Evolutionary conservation across 2,797 vertebrate genomes (phyloP).

Genomic region (Orientallactaga sibirica): DNA sequence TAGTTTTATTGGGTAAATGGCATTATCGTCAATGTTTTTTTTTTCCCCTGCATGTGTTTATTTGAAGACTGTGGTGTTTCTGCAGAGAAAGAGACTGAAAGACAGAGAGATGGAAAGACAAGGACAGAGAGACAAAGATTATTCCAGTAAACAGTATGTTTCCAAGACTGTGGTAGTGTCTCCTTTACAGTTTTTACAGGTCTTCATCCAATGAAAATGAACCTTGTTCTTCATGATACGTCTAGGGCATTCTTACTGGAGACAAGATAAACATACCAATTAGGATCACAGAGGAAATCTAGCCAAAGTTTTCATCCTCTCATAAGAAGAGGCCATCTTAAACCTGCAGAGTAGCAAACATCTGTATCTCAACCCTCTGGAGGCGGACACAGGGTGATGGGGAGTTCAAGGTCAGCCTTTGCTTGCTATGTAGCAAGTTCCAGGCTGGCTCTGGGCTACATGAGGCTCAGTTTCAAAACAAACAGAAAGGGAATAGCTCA

Average conservation of each 20-base stretch:
- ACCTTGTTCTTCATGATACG: not conserved
- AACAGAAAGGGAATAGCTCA: not conserved
- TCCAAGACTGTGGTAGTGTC: not conserved
- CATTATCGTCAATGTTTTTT: constrained; percentile 21
- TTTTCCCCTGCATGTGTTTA: constrained; percentile 45
- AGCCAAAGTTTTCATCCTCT: not conserved
- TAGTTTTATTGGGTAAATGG: constrained; percentile 53
- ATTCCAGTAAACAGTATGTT: constrained; percentile 35
- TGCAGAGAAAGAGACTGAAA: not conserved
- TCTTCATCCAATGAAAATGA: not conserved
- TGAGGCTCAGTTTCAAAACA: not conserved
- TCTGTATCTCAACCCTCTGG: not conserved
- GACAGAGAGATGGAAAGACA: not conserved
- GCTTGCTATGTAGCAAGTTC: not conserved
- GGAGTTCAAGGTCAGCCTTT: too few relatives aligned
- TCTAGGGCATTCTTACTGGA: not conserved
- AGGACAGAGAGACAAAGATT: not conserved
- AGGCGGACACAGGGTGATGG: not conserved
- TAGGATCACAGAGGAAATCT: not conserved
- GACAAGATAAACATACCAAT: not conserved
- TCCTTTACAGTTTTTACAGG: not conserved
- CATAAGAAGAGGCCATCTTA: not conserved
- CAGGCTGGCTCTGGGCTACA: not conserved
- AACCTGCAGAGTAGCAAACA: not conserved
- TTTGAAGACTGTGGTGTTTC: constrained; percentile 30